Evolutionary conservation across 2,113 vertebrate species (phyloP).

Genomic region (Sarotherodon lohbergeri): DNA sequence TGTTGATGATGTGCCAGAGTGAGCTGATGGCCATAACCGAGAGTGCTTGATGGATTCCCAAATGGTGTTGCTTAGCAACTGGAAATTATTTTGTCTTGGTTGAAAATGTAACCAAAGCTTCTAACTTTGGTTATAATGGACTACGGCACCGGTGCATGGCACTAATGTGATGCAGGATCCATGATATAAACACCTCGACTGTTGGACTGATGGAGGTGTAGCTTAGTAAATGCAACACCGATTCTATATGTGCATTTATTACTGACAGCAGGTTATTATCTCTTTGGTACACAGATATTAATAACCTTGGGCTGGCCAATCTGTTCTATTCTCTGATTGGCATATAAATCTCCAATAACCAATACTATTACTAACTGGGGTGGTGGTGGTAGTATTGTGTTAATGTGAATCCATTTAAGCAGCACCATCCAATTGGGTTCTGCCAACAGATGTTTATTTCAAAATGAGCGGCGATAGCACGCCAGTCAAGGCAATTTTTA

Average conservation of each 20-base stretch:
- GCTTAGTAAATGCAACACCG: not conserved
- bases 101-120: not conserved
- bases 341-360: not conserved
- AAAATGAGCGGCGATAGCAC: not conserved
- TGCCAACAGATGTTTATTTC: rapidly evolving
- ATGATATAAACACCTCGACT: not conserved
- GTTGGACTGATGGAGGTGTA: not conserved
- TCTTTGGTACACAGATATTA: not conserved
- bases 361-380: not conserved
- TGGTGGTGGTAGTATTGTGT: not conserved
- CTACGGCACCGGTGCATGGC: not conserved
- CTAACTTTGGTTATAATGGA: not conserved
- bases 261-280: not conserved
- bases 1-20: not conserved
- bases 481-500: not conserved
- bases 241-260: not conserved
- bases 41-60: conserved; percentile 9
- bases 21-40: conserved; percentile 9
- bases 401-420: not conserved
- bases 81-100: conserved; percentile 1
- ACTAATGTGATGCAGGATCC: not conserved
- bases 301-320: not conserved
- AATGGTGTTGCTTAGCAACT: conserved; percentile 49
- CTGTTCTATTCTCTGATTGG: not conserved
- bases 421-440: not conserved